Conservation (phyloP, 2,797 vertebrate species). For the Okamejei kenojei region DNA sequence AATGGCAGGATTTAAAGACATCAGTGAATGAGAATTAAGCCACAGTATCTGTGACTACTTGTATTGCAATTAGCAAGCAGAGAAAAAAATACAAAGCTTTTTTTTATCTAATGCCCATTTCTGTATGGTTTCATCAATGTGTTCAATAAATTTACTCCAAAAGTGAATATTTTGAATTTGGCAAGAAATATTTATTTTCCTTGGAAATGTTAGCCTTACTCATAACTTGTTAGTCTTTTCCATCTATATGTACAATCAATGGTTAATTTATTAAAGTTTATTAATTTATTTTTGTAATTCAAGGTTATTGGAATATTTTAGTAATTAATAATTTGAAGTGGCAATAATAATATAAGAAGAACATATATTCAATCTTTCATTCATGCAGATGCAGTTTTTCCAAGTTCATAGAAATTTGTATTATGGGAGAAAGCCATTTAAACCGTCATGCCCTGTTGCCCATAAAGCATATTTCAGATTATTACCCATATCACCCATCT, state of each 20-base stretch:
- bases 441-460: not conserved
- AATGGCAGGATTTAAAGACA: constrained; percentile 38
- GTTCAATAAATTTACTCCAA: constrained; percentile 38
- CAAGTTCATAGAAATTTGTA: not conserved
- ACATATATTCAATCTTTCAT: too few species aligned
- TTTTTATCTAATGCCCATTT: constrained; percentile 56
- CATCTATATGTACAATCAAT: not conserved
- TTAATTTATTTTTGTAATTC: not conserved
- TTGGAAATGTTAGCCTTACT: not conserved
- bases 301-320: not conserved
- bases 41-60: constrained; percentile 59
- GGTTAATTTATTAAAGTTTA: not conserved
- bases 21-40: constrained; percentile 35
- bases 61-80: constrained; percentile 42
- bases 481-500: too few species aligned
- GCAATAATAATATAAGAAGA: too few species aligned
- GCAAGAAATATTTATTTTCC: not conserved
- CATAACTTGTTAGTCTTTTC: not conserved
- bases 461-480: not conserved
- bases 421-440: not conserved
- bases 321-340: too few species aligned
- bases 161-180: constrained; percentile 22
- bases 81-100: not conserved
- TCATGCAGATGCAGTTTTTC: too few species aligned
- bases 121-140: constrained; percentile 46